Evolutionary conservation across 1,140 invertebrate species (phyloP), one percentile per base, ranked within the genome.

Genomic region (Cataglyphis hispanica): DNA sequence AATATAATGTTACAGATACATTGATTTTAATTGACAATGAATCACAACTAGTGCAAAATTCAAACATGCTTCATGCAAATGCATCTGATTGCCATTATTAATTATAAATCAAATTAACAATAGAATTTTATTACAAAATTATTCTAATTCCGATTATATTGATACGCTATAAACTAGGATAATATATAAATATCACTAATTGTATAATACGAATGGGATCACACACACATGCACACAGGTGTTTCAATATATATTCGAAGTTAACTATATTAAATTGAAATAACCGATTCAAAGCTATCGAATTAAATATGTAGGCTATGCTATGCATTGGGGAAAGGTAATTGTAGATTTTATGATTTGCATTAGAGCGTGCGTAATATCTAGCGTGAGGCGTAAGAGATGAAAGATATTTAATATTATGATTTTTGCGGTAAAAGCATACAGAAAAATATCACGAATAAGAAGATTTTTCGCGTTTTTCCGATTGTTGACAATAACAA

Each of bases 121-220:
- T 60, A 19, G 13, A 75, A 75, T 75, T 40, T 75, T 75, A 60
- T 40, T 40, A 74, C 50, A 13, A 34, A 22, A 58, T 74, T 74
- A 58, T 37, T n/a, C n/a, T 74, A 58, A 74, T 74, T 19, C 34
- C 22, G 13, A 19, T 75, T 75, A 60, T 40, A 60, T 58, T 5
- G 6, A 8, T 34, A 37, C n/a, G 13, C 58, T 13, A 22, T 75
- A n/a, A 75, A 60, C 53, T 60, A 60, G 53, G 16, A 75, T 60
- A 75, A 75, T 40, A 19, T 4, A 25, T 60, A 75, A 58, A 75
- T 6, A 34, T 60, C 34, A 60, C 58, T 37, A 60, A 75, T 40
- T 37, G 13, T 25, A 40, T 34, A 74, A 58, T 37, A 22, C 53
- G 0, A 37, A 40, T 27, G 22, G 22, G 16, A 75, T 40, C n/a